A percentile compares a stretch with the other conserved stretches of the same genome.
These are phyloP conservation scores for Drosophila kepulauana DNA, from an alignment of 1,140 invertebrate species.

Conservation along the genomic window DNA sequence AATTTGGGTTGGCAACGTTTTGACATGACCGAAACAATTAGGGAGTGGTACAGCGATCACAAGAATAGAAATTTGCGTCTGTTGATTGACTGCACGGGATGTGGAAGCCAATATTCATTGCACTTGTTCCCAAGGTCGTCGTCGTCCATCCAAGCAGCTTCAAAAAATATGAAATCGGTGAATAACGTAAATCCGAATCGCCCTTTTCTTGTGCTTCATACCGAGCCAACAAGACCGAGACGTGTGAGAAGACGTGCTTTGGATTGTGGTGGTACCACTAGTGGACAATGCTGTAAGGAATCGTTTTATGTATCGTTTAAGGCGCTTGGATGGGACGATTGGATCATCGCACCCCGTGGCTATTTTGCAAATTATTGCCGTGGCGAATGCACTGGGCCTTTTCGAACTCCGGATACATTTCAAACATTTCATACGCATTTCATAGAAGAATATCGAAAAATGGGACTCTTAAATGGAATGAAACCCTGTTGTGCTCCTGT, in stretches of 20 bases:
- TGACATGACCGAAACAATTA: conserved; percentile 92
- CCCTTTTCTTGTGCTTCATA: conserved; percentile 94
- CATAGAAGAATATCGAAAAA: conserved; percentile 94
- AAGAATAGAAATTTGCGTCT: conserved; percentile 88
- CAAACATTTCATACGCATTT: conserved; percentile 95
- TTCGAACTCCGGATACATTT: conserved; percentile 93
- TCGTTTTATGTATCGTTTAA: conserved; percentile 96
- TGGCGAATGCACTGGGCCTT: conserved; percentile 91
- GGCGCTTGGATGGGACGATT: conserved; percentile 96
- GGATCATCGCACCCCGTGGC: conserved; percentile 95
- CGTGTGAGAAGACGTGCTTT: conserved; percentile 92
- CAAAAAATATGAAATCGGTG: conserved; percentile 14
- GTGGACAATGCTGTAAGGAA: conserved; percentile 95
- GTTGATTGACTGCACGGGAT: conserved; percentile 94
- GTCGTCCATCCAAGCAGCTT: conserved; percentile 15
- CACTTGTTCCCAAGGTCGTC: conserved; percentile 80
- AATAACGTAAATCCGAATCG: conserved; percentile 87
- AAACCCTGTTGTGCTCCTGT: conserved; percentile 97
- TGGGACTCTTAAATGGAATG: conserved; percentile 90
- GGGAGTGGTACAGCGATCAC: conserved; percentile 88
- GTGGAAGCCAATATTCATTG: conserved; percentile 90
- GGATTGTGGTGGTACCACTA: conserved; percentile 91
- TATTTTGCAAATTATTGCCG: conserved; percentile 98
- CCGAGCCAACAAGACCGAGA: conserved; percentile 87
- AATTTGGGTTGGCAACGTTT: conserved; percentile 94